Base-by-base conservation (phyloP, 64 coral and sea anemone species). In the Pocillopora verrucosa region DNA sequence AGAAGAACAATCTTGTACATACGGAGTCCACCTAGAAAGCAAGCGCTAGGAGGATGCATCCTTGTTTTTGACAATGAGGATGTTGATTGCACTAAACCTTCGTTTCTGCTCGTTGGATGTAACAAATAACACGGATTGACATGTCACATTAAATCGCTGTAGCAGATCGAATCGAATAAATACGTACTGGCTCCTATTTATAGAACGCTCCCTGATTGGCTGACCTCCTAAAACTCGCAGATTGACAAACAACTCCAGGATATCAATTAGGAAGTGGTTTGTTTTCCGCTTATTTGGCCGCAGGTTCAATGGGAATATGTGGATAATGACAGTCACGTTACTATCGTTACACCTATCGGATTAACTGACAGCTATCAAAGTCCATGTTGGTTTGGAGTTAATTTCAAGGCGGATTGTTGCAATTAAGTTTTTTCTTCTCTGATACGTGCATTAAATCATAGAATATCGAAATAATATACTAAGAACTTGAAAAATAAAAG, bases 1-100 rank as follows among this genome's bases (percentile, higher is more conserved):
- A 94, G 58, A 45, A 94, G 63, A 25, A 94, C 93, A 20, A 94
- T 61, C 77, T 94, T 94, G 58, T 94, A 94, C 63, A 91, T 59
- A 16, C 93, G 93, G 38, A 94, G 89, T 34, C 89, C 89, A 9
- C 93, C 93, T 11, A 90, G 93, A 60, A 94, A 94, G 1, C 75
- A 79, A 11, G 93, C 93, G 9, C 80, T 87, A 38, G 89, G 79
- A 17, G 93, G 93, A 76, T 94, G 93, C 93, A 94, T 94, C 36
- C n/a, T 87, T 61, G 9, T 19, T 24, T 36, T 36, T 38, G 26
- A 16, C 72, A 38, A 25, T 72, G n/a, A 19, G 36, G 11, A 24
- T 30, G 20, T 20, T 10, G 10, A 11, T 10, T 70, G 67, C 67
- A 10, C 7, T 24, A 24, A 70, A 30, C 20, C n/a, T 70, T 4